These are phyloP conservation scores for Dolichallabes microphthalmus DNA, from an alignment of 2,113 vertebrate species.

Conservation along the genomic window DNA sequence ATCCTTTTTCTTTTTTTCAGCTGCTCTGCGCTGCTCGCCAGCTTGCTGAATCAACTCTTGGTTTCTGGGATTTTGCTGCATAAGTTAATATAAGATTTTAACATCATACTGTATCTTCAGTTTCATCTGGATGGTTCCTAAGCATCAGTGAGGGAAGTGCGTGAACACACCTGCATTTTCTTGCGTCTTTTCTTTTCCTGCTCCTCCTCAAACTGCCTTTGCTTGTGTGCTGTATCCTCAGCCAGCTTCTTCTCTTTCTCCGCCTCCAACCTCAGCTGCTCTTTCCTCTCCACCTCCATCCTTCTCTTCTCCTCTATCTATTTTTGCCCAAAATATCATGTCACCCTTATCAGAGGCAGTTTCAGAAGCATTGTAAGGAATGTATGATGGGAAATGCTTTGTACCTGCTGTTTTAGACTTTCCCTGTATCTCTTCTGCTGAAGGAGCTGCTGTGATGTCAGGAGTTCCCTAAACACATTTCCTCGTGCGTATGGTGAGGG, in stretches of 20 bases:
- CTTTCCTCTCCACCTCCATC: constrained; percentile 78
- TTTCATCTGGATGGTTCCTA: background rate
- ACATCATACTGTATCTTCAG: background rate
- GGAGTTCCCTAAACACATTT: constrained; percentile 75
- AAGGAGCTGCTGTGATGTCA: constrained; percentile 72
- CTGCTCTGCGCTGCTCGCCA: constrained; percentile 71
- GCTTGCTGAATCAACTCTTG: constrained; percentile 72
- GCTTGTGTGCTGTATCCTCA: constrained; percentile 80
- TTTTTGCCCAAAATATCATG: constrained; percentile 32
- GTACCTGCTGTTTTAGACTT: constrained; percentile 83
- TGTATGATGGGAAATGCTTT: background rate
- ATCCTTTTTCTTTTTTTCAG: constrained; percentile 70
- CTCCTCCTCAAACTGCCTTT: constrained; percentile 82
- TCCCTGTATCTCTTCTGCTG: constrained; percentile 83
- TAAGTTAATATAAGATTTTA: background rate
- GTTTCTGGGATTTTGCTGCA: constrained; percentile 76
- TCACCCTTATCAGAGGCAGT: background rate
- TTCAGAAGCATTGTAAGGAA: background rate
- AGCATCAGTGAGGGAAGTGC: background rate
- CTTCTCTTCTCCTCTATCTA: constrained; percentile 88
- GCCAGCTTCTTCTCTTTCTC: constrained; percentile 80
- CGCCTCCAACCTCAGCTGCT: constrained; percentile 75
- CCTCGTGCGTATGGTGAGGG: constrained; percentile 76
- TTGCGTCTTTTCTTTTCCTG: constrained; percentile 74
- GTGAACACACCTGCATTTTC: constrained; percentile 72